Conservation (phyloP, 2,888 invertebrate species). For the Caradrina kadenii region DNA sequence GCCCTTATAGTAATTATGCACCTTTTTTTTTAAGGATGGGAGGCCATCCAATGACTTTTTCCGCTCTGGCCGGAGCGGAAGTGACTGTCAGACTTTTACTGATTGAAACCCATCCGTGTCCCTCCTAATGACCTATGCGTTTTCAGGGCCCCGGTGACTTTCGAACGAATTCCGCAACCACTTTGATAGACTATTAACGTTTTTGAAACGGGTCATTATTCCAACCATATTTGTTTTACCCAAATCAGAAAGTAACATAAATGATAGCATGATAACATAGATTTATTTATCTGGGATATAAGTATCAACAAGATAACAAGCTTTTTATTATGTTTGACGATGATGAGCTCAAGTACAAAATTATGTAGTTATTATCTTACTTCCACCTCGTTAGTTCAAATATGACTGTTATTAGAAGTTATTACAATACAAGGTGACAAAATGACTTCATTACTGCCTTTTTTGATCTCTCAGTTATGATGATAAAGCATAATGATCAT, state of each 20-base stretch:
- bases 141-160: too few relatives aligned
- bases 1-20: too few relatives aligned
- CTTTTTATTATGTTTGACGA: slow-evolving; percentile 1
- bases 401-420: background rate
- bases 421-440: background rate
- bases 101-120: too few relatives aligned
- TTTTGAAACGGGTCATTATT: background rate
- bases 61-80: too few relatives aligned
- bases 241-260: slow-evolving; percentile 9
- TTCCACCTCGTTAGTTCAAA: slow-evolving; percentile 13
- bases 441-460: slow-evolving; percentile 25
- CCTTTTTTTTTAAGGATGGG: too few relatives aligned
- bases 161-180: background rate
- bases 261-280: slow-evolving; percentile 12
- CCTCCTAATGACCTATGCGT: too few relatives aligned
- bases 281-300: slow-evolving; percentile 16
- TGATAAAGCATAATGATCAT: background rate
- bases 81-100: too few relatives aligned
- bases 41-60: too few relatives aligned
- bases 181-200: background rate
- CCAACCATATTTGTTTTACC: background rate
- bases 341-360: background rate
- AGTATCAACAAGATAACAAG: slow-evolving; percentile 15
- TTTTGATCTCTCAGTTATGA: background rate
- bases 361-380: slow-evolving; percentile 11